Evolutionary conservation across 1,140 invertebrate genomes (phyloP), one percentile per base, ranked within the genome.

Genomic region (Drosophila miranda): DNA sequence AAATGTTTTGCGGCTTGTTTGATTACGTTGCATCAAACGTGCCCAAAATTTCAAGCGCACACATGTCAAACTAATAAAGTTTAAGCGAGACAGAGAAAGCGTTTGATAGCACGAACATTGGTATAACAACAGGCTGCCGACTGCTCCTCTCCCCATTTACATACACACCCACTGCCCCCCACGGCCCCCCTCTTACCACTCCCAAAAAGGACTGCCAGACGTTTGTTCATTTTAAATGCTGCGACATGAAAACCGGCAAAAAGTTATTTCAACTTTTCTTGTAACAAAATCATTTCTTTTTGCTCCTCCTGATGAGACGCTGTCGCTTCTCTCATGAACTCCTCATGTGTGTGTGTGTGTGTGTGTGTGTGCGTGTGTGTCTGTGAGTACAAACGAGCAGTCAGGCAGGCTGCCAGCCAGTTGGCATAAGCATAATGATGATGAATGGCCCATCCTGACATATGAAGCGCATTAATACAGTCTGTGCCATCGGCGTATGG

Each of bases 31-130:
- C 78, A 81, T 81, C 78, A 81, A 81, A 81, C 78, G 73, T 81
- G 78, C 73, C 73, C 68, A 48, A 81, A 81, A 81, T 81, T 53
- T 66, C 57, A 77, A 81, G 57, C 61, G 54, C 78, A 56, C 66
- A 80, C 78, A 81, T 81, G 78, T 64, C 78, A 77, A 75, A 66
- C 73, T 81, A 81, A 81, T 81, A 81, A 81, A 73, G 58, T 81
- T 77, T 57, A 81, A 81, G 73, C 55, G 68, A 68, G 74, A 38
- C 34, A 38, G 34, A 13, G 34, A 38, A 38, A 63, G 46, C 78
- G 58, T 66, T 81, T 63, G 78, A 77, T 56, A 67, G 45, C 63
- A 64, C 68, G 38, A 52, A 28, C 61, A 62, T 34, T 41, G 23
- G 45, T 57, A 54, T 26, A 54, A 51, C 49, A 61, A 60, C 28